phyloP scores from a whole-genome alignment of 1,140 invertebrate species.

The Thalassaphorura encarpata region DNA sequence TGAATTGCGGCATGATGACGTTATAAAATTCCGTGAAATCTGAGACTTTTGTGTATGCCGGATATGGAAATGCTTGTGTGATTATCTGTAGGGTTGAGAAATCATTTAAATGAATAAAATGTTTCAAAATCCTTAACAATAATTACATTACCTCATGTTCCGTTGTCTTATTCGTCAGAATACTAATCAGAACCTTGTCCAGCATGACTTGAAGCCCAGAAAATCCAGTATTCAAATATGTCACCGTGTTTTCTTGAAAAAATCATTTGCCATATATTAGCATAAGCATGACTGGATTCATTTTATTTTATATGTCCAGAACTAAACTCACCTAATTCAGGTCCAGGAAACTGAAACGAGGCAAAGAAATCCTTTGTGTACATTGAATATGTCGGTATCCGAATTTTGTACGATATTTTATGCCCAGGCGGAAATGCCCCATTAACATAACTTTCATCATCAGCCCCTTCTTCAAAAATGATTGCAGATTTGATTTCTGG shows the following conservation, averaged over 20 bases:
- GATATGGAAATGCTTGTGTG: constrained; percentile 29
- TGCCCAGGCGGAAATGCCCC: neutral
- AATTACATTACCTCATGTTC: constrained; percentile 10
- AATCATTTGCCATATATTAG: neutral
- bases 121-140: neutral
- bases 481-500: constrained; percentile 17
- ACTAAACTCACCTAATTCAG: constrained; percentile 33
- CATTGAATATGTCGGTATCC: constrained; percentile 9
- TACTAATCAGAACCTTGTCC: constrained; percentile 18
- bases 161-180: constrained; percentile 1
- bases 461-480: constrained; percentile 20
- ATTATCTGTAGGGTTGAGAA: constrained; percentile 12
- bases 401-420: constrained; percentile 22
- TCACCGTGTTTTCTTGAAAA: constrained; percentile 16
- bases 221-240: constrained; percentile 19
- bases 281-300: neutral
- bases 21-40: constrained; percentile 24
- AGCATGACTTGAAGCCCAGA: constrained; percentile 20
- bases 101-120: neutral
- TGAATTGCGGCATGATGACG: constrained; percentile 18
- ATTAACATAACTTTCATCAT: neutral
- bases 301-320: neutral
- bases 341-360: constrained; percentile 54
- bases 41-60: constrained; percentile 14
- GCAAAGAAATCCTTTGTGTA: constrained; percentile 55